Evolutionary conservation across 2,888 invertebrate genomes (phyloP).

Genomic region (Sphaerophoria rueppellii): DNA sequence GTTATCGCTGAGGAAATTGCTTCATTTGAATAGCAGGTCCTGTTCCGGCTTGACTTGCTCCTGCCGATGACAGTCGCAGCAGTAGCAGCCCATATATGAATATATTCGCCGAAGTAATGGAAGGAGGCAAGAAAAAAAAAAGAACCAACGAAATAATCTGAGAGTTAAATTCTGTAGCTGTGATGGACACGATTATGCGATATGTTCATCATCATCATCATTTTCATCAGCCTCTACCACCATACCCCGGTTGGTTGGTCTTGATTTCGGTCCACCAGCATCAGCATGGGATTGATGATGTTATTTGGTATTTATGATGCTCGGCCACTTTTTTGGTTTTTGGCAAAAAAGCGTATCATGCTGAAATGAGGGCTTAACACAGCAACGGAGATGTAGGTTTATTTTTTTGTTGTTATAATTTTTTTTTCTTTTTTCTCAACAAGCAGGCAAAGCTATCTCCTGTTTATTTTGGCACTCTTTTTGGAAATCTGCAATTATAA

Average conservation of each 20-base stretch:
- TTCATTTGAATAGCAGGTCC: constrained; percentile 71
- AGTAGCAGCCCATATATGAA: constrained; percentile 41
- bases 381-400: not conserved
- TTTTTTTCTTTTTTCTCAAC: not conserved
- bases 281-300: constrained; percentile 55
- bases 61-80: constrained; percentile 48
- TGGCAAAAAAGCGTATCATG: constrained; percentile 22
- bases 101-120: constrained; percentile 50
- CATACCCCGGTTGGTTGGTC: constrained; percentile 3
- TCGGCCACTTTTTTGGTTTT: constrained; percentile 26
- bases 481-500: constrained; percentile 69
- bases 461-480: constrained; percentile 49
- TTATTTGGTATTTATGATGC: constrained; percentile 51
- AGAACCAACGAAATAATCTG: constrained; percentile 37
- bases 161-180: constrained; percentile 55
- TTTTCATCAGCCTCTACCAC: constrained; percentile 19
- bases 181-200: constrained; percentile 71
- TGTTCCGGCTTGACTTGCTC: constrained; percentile 53
- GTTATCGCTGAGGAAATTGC: constrained; percentile 66
- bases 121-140: constrained; percentile 39
- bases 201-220: constrained; percentile 61
- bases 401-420: not conserved
- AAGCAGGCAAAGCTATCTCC: constrained; percentile 30
- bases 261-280: constrained; percentile 19
- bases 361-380: constrained; percentile 1